phyloP scores from a whole-genome alignment of 2,113 vertebrate genomes.

The Ramphastos sulfuratus region DNA sequence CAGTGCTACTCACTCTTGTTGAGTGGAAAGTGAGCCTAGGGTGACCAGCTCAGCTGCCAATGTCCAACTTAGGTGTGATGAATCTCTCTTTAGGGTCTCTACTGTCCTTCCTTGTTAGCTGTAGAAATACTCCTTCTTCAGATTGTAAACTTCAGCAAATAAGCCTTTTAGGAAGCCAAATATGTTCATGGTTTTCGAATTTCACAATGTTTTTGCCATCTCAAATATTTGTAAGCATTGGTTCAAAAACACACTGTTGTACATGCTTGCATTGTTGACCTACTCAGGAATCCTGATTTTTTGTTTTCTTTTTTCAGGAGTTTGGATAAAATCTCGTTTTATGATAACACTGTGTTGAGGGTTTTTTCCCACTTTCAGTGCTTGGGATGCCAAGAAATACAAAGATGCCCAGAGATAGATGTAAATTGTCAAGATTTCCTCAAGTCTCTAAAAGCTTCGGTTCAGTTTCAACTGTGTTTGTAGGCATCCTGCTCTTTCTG shows the following conservation, averaged over 20 bases:
- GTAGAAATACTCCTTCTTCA: not conserved
- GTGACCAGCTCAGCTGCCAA: conserved; percentile 27
- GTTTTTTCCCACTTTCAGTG: not conserved
- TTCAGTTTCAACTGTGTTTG: not conserved
- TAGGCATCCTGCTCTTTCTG: not conserved
- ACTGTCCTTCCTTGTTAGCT: conserved; percentile 23
- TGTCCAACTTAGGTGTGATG: conserved; percentile 28
- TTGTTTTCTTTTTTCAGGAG: not conserved
- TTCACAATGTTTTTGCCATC: not conserved
- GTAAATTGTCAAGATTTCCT: not conserved
- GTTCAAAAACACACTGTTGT: not conserved
- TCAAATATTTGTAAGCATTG: not conserved
- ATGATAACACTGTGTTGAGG: not conserved
- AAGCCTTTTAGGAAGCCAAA: not conserved
- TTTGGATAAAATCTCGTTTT: not conserved
- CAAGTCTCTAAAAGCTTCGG: not conserved
- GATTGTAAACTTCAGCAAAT: not conserved
- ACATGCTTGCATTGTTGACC: not conserved
- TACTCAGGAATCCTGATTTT: not conserved
- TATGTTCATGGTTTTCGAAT: not conserved
- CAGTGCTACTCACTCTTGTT: not conserved
- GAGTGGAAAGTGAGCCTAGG: conserved; percentile 18
- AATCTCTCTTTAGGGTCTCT: conserved; percentile 1
- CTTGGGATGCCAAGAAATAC: not conserved
- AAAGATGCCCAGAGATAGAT: not conserved